Percentiles rank a stretch among this genome's conserved stretches.
phyloP scores from a whole-genome alignment of 2,113 vertebrate species.

The Herpailurus yagouaroundi region DNA sequence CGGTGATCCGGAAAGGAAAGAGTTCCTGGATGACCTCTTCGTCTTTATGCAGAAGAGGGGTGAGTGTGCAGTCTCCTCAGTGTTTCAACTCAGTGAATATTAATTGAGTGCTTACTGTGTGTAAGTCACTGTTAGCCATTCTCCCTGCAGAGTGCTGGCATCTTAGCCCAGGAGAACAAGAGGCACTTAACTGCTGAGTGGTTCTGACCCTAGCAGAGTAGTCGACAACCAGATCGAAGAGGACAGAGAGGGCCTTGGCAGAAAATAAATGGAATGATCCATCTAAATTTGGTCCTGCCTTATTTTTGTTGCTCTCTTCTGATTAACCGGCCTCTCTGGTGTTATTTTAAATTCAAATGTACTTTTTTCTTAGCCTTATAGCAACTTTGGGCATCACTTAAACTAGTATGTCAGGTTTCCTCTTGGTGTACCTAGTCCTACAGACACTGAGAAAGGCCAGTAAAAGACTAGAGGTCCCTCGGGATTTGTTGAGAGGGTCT shows the following conservation, averaged over 20 bases:
- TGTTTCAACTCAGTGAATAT: neutral
- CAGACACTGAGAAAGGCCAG: neutral
- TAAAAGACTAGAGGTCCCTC: neutral
- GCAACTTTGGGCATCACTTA: slow-evolving; percentile 12
- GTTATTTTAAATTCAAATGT: slow-evolving; percentile 46
- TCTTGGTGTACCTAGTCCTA: neutral
- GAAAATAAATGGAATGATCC: neutral
- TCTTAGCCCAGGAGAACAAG: neutral
- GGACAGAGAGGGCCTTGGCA: neutral
- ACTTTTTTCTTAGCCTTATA: slow-evolving; percentile 31
- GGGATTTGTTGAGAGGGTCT: neutral
- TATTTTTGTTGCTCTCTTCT: slow-evolving; percentile 36
- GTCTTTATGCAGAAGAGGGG: slow-evolving; percentile 99
- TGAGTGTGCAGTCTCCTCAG: slow-evolving; percentile 78
- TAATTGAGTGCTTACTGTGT: neutral
- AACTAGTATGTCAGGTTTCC: neutral
- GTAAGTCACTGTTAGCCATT: neutral
- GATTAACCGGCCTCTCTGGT: slow-evolving; percentile 43
- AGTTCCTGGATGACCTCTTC: slow-evolving; percentile 97
- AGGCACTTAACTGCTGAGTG: neutral
- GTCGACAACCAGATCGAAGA: neutral
- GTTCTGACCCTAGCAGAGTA: neutral
- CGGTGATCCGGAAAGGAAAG: slow-evolving; percentile 93
- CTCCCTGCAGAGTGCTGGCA: neutral
- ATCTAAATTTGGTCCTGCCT: neutral